phyloP scores from a whole-genome alignment of 2,888 invertebrate genomes.

The Drosophila sordidula region DNA sequence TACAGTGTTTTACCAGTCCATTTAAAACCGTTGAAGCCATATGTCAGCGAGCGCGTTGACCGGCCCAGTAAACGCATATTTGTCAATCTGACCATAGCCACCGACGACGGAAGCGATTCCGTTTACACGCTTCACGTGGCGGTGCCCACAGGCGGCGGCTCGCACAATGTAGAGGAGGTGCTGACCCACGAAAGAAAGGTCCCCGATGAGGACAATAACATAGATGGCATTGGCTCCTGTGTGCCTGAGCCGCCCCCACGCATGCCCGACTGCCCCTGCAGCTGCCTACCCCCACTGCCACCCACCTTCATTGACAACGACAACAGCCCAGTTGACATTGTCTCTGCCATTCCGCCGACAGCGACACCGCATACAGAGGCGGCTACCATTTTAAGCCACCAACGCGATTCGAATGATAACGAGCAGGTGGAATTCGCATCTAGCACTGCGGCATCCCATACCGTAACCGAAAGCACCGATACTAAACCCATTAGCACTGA shows the following conservation, averaged over 20 bases:
- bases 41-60: slow-evolving; percentile 73
- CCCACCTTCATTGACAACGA: slow-evolving; percentile 29
- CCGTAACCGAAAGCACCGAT: slow-evolving; percentile 12
- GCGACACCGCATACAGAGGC: slow-evolving; percentile 30
- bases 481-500: slow-evolving; percentile 29
- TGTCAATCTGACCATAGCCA: slow-evolving; percentile 93
- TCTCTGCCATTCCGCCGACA: slow-evolving; percentile 31
- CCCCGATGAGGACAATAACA: slow-evolving; percentile 27
- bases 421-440: slow-evolving; percentile 14
- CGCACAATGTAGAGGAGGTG: slow-evolving; percentile 72
- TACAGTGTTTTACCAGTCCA: slow-evolving; percentile 15
- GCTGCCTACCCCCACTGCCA: slow-evolving; percentile 56
- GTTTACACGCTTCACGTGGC: slow-evolving; percentile 93
- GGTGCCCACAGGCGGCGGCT: slow-evolving; percentile 88
- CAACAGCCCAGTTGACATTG: slow-evolving; percentile 52
- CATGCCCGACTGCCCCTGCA: slow-evolving; percentile 84
- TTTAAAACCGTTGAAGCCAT: slow-evolving; percentile 65
- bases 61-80: slow-evolving; percentile 87
- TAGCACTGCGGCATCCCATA: not conserved
- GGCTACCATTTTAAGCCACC: slow-evolving; percentile 30
- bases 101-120: slow-evolving; percentile 87
- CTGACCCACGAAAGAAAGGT: slow-evolving; percentile 69
- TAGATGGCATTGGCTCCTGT: slow-evolving; percentile 61
- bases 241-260: slow-evolving; percentile 83
- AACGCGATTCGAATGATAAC: slow-evolving; percentile 11